Evolutionary conservation across 1,140 invertebrate genomes (phyloP), one percentile per base, ranked within the genome.

Genomic region (Magallana ariakensis): DNA sequence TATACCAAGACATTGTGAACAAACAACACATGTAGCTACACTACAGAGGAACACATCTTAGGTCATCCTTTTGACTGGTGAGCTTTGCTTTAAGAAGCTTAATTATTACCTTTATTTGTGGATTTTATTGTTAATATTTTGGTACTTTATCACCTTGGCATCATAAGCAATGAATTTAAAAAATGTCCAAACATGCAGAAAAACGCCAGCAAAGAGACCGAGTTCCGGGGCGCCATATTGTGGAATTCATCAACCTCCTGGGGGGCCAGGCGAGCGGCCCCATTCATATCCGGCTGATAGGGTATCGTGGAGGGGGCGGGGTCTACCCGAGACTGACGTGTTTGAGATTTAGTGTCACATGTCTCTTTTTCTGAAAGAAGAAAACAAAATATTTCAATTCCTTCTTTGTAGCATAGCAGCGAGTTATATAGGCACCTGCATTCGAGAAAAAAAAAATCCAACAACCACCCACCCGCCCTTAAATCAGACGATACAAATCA

Each of bases 321-420:
- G 10, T 33, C 22, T 19, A 26, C 8, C 8, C 22, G 5, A 26
- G 66, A 13, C 33, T 75, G 66, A 10, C 22, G 22, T 9, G 19
- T 26, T 33, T 75, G 22, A 26, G 66, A 75, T 22, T 26, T 10
- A 11, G 22, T 75, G 19, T 10, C 10, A 75, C 66, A 75, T 26
- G 22, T 19, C 15, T 75, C 66, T 75, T 75, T 75, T 11, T 13
- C 66, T 75, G 22, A 75, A 75, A 75, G 22, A 75, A 75, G 22
- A 75, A 26, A 75, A 3, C 11, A 5, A 33, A 26, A 10, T 8
- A 15, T 9, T 62, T 7, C 16, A 19, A 46, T 46, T 46, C 2
- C 33, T 46, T 46, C 33, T 46, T 46, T 46, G 33, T 46, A 46
- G 5, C 33, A 46, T 4, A 46, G 33, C 33, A 1, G 33, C 33